Percentiles rank a stretch among this genome's conserved stretches.
These are phyloP conservation scores for Allophyes oxyacanthae DNA, from an alignment of 2,888 invertebrate species.

Conservation along the genomic window DNA sequence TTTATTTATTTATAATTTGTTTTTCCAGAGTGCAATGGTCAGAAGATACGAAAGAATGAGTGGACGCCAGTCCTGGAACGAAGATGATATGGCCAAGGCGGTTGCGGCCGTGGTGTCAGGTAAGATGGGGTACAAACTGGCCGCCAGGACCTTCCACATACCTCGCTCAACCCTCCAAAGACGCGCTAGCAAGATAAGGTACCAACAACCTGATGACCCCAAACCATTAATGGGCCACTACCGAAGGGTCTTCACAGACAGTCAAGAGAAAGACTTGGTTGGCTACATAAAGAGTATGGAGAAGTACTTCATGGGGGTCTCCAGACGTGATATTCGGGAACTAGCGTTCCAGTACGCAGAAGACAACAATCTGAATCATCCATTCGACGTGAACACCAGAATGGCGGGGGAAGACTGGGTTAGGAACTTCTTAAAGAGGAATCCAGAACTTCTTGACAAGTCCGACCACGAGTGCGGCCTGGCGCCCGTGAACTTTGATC, in stretches of 20 bases:
- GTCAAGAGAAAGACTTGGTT: conserved; percentile 84
- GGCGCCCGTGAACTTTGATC: conserved; percentile 86
- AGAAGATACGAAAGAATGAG: conserved; percentile 88
- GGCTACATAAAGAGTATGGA: conserved; percentile 88
- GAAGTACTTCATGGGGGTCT: conserved; percentile 85
- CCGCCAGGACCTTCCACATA: conserved; percentile 85
- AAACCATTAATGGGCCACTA: conserved; percentile 86
- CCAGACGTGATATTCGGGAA: conserved; percentile 83
- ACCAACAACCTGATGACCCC: conserved; percentile 81
- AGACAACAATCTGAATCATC: conserved; percentile 82
- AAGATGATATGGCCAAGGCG: conserved; percentile 86
- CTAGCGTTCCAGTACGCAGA: conserved; percentile 87
- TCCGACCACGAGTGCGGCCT: conserved; percentile 78
- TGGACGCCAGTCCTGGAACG: conserved; percentile 86
- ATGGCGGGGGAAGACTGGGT: conserved; percentile 89
- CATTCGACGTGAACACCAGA: conserved; percentile 82
- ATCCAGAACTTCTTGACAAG: conserved; percentile 81
- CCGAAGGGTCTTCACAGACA: conserved; percentile 84
- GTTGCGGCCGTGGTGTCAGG: conserved; percentile 86
- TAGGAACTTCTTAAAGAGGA: conserved; percentile 84
- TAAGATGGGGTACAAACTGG: conserved; percentile 87
- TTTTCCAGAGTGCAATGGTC: conserved; percentile 84
- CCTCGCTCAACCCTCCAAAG: conserved; percentile 85
- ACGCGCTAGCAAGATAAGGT: conserved; percentile 84
- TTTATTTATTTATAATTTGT: conserved; percentile 21